Evolutionary conservation across 2,797 vertebrate species (phyloP).

Genomic region (Hirundo rustica): DNA sequence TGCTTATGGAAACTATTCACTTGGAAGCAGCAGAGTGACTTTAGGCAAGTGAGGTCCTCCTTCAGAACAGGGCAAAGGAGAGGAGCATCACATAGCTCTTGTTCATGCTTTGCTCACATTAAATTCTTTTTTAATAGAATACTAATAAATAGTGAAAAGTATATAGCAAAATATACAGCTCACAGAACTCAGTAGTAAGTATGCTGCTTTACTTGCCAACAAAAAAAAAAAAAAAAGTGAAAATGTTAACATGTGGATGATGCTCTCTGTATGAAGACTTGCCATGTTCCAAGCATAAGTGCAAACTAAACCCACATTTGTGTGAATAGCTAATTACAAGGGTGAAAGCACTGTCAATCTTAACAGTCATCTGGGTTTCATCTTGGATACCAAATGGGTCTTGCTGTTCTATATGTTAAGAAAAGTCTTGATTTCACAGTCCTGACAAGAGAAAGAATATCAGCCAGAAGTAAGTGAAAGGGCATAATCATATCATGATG

Average conservation of each 20-base stretch:
- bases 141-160: conserved; percentile 6
- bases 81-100: not conserved
- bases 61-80: not conserved
- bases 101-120: not conserved
- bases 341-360: conserved; percentile 67
- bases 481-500: not conserved
- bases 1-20: not conserved
- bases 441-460: conserved; percentile 51
- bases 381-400: conserved; percentile 56
- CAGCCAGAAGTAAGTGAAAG: conserved; percentile 36
- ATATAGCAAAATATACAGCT: not conserved
- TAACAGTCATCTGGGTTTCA: conserved; percentile 53
- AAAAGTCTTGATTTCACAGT: conserved; percentile 54
- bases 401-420: conserved; percentile 58
- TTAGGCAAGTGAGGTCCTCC: not conserved
- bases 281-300: conserved; percentile 53
- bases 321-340: conserved; percentile 66
- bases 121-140: not conserved
- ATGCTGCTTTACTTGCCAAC: conserved; percentile 37
- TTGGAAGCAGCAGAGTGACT: not conserved
- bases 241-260: conserved; percentile 50
- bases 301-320: conserved; percentile 64
- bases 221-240: conserved; percentile 56
- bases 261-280: conserved; percentile 57
- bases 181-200: conserved; percentile 29